These are phyloP conservation scores for Nymphalis polychloros DNA, from an alignment of 2,888 invertebrate species.

Conservation along the genomic window DNA sequence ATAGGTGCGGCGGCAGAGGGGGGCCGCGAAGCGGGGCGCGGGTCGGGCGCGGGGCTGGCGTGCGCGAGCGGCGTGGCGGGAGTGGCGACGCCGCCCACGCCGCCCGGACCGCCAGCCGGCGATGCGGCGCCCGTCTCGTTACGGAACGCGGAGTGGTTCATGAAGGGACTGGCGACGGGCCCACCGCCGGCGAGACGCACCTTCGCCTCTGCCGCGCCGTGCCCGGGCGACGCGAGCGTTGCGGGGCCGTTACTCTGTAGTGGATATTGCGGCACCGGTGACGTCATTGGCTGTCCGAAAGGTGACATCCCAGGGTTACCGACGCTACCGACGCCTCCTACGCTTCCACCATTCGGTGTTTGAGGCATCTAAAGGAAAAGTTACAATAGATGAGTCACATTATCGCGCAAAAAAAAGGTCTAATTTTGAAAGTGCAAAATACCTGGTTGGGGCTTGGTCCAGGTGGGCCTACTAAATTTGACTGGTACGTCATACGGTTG, in stretches of 20 bases:
- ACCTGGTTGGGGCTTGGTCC: slow-evolving; percentile 89
- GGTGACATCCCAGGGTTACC: slow-evolving; percentile 87
- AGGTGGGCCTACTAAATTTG: slow-evolving; percentile 87
- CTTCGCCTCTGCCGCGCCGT: slow-evolving; percentile 83
- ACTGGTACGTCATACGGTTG: slow-evolving; percentile 77
- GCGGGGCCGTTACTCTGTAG: slow-evolving; percentile 84
- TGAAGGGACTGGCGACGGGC: slow-evolving; percentile 82
- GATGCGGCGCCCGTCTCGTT: slow-evolving; percentile 72
- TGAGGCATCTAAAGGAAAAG: slow-evolving; percentile 61
- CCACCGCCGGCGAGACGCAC: slow-evolving; percentile 58
- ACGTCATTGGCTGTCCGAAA: slow-evolving; percentile 84
- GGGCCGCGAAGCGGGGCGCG: slow-evolving; percentile 50
- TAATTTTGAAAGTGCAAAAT: slow-evolving; percentile 14
- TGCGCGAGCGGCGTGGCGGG: slow-evolving; percentile 76
- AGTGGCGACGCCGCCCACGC: slow-evolving; percentile 49
- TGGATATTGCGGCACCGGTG: slow-evolving; percentile 81
- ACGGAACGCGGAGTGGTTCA: slow-evolving; percentile 65
- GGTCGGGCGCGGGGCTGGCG: slow-evolving; percentile 67
- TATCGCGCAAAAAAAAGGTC: background rate
- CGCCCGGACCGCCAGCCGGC: slow-evolving; percentile 61
- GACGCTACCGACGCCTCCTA: slow-evolving; percentile 72
- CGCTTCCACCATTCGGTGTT: slow-evolving; percentile 80
- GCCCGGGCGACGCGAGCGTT: slow-evolving; percentile 76
- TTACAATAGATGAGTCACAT: background rate
- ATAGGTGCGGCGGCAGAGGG: slow-evolving; percentile 83